Evolutionary conservation across 2,888 invertebrate species (phyloP), one percentile per base, ranked within the genome.

Genomic region (Thelaira solivaga): DNA sequence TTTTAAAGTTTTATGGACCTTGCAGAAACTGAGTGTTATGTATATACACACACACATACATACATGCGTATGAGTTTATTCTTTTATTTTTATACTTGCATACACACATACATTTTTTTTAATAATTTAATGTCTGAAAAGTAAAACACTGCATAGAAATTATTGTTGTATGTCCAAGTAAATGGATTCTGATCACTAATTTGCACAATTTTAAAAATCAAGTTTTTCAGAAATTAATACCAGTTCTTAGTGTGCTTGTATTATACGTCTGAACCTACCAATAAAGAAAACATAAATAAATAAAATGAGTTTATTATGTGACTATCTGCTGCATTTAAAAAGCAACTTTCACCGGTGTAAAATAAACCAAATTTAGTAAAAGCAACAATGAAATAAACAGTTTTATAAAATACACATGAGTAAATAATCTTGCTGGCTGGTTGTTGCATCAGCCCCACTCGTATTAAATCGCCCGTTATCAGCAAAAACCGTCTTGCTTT

Each of bases 301-400:
- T 4, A 16, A 20, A 26, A 43, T 24, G 11, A 16, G 10, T 8
- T 18, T 34, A 45, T 3, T 26, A 31, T 4, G 4, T 20, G 39
- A 36, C 34, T 34, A 59, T 29, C 31, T 8, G n/a, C 31, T 8
- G n/a, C 31, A 61, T 11, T 61, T 34, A 64, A 47, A n/a, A n/a
- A n/a, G n/a, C 59, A 43, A 43, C 74, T 74, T 74, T 74, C 74
- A 61, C 74, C 51, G 55, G 20, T 26, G 8, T 59, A 29, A 41
- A 41, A 49, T 13, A 62, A 51, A 24, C 10, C 4, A 64, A 4
- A 16, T 16, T 3, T 13, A 67, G 22, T 20, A 49, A 36, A 13
- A 29, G 13, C 20, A 13, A 39, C 36, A 16, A 18, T 18, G 22
- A 20, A 49, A 36, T 13, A 26, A 36, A 47, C 13, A 43, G 16